Evolutionary conservation across 2,113 vertebrate species (phyloP).

Genomic region (Rhinoderma darwinii): DNA sequence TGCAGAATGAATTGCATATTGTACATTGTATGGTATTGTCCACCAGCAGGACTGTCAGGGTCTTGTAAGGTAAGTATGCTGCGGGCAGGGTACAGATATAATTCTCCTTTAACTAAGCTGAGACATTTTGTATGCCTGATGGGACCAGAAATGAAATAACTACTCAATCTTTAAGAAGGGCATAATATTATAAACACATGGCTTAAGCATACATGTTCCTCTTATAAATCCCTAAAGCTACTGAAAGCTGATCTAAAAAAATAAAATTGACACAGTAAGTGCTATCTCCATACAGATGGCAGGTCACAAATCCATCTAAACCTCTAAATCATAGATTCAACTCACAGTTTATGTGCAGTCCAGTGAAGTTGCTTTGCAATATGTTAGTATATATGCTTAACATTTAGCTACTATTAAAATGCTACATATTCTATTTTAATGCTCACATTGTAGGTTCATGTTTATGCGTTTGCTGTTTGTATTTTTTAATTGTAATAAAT

Average conservation of each 20-base stretch:
- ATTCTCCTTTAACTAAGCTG: conserved; percentile 22
- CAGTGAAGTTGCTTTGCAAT: not conserved
- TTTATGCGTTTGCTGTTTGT: not conserved
- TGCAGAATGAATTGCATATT: not conserved
- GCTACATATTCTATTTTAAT: not conserved
- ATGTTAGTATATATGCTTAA: not conserved
- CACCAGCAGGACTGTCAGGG: not conserved
- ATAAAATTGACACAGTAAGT: conserved; percentile 46
- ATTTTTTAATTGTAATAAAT: not conserved
- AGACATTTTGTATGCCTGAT: conserved; percentile 4
- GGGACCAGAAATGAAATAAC: conserved; percentile 32
- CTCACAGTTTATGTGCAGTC: conserved; percentile 4
- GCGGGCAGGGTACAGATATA: not conserved
- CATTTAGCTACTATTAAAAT: conserved; percentile 2
- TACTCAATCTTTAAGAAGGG: conserved; percentile 40
- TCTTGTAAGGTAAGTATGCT: conserved; percentile 14
- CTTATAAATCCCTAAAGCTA: conserved; percentile 53
- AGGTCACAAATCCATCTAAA: conserved; percentile 50
- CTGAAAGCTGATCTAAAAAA: conserved; percentile 50
- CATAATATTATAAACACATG: conserved; percentile 54
- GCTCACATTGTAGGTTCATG: not conserved
- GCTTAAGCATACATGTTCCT: conserved; percentile 48
- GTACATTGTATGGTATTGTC: too few relatives aligned
- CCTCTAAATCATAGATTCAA: conserved; percentile 16
- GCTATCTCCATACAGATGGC: conserved; percentile 51